phyloP scores from a whole-genome alignment of 2,797 vertebrate genomes.

The Sebastes cheni region DNA sequence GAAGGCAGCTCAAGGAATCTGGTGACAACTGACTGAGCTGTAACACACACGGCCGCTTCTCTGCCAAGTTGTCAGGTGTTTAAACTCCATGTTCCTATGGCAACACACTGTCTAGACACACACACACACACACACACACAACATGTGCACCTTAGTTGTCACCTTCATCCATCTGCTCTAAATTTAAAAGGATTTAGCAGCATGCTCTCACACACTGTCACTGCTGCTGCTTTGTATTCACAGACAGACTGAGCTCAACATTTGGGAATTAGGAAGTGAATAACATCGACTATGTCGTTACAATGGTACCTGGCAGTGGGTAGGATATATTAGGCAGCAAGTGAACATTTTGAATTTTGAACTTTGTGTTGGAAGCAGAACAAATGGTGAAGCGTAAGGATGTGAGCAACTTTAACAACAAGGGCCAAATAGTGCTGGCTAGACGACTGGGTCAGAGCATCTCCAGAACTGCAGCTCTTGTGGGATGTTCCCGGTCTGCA shows the following conservation, averaged over 20 bases:
- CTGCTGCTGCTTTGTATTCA: background rate
- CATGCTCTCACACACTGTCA: background rate
- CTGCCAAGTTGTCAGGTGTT: slow-evolving; percentile 1
- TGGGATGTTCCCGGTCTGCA: too few relatives aligned
- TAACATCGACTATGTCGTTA: too few relatives aligned
- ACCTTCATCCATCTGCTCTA: slow-evolving; percentile 27
- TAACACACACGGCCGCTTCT: background rate
- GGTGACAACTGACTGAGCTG: background rate
- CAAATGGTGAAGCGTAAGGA: too few relatives aligned
- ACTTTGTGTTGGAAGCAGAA: too few relatives aligned
- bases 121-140: too few relatives aligned
- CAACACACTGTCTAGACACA: background rate
- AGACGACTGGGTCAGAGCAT: too few relatives aligned
- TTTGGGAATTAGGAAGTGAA: background rate
- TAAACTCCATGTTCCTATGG: background rate
- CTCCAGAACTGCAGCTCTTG: too few relatives aligned
- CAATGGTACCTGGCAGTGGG: too few relatives aligned
- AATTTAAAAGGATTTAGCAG: slow-evolving; percentile 23
- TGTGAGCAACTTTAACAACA: too few relatives aligned
- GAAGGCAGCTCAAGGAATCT: background rate
- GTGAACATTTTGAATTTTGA: too few relatives aligned
- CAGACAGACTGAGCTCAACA: background rate
- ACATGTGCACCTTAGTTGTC: background rate
- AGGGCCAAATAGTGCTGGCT: too few relatives aligned
- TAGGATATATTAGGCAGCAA: too few relatives aligned